These are phyloP conservation scores for Xestia sexstrigata DNA, from an alignment of 2,888 invertebrate species.

Conservation along the genomic window DNA sequence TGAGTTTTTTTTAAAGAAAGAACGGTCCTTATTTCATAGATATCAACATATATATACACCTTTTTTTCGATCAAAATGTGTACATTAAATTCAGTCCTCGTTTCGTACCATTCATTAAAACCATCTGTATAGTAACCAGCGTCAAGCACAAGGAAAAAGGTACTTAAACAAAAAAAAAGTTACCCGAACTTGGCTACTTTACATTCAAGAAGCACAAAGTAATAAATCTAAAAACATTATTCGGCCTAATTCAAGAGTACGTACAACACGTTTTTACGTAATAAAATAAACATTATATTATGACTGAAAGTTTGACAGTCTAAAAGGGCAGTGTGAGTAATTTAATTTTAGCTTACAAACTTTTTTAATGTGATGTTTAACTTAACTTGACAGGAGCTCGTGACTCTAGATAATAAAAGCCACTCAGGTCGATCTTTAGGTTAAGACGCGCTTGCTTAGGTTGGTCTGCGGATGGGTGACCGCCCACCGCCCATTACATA, in stretches of 20 bases:
- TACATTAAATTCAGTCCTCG: conserved; percentile 28
- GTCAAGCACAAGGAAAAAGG: conserved; percentile 20
- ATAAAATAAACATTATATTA: conserved; percentile 53
- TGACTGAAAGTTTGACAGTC: conserved; percentile 28
- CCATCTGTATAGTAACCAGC: conserved; percentile 14
- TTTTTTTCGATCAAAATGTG: not conserved
- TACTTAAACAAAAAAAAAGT: conserved; percentile 11
- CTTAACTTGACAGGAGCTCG: not conserved
- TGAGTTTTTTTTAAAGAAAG: too few species aligned
- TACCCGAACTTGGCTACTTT: conserved; percentile 34
- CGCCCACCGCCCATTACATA: too few species aligned
- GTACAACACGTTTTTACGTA: conserved; percentile 45
- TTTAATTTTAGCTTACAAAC: conserved; percentile 34
- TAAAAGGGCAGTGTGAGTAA: conserved; percentile 8
- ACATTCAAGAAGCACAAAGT: conserved; percentile 48
- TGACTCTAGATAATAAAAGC: too few species aligned
- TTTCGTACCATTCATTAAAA: conserved; percentile 10
- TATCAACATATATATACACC: too few species aligned
- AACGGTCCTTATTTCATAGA: too few species aligned
- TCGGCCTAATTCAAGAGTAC: conserved; percentile 22
- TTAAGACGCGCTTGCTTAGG: too few species aligned
- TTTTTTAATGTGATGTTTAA: not conserved
- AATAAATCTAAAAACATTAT: conserved; percentile 61
- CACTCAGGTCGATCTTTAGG: too few species aligned
- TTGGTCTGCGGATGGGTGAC: too few species aligned